phyloP scores from a whole-genome alignment of 2,888 invertebrate genomes.

The Caenorhabditis sp. region DNA sequence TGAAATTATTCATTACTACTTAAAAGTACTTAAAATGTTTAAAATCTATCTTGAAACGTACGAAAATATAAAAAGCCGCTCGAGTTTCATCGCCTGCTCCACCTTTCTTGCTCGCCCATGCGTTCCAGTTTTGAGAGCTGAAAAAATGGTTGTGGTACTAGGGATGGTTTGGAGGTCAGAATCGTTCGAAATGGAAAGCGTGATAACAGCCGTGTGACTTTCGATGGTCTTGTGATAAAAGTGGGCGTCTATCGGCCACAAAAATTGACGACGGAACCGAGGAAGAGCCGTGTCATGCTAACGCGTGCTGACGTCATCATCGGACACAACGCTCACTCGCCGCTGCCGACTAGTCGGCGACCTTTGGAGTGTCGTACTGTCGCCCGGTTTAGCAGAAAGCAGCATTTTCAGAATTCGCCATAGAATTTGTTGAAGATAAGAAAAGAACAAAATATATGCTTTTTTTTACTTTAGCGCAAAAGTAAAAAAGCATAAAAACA shows the following conservation, averaged over 20 bases:
- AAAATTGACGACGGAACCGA: slow-evolving; percentile 27
- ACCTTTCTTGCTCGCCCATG: slow-evolving; percentile 50
- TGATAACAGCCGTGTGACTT: slow-evolving; percentile 26
- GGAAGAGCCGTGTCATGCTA: neutral
- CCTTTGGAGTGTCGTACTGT: too few relatives aligned
- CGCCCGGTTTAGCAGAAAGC: too few relatives aligned
- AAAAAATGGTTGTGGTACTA: slow-evolving; percentile 1
- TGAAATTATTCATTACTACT: slow-evolving; percentile 12
- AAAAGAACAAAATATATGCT: too few relatives aligned
- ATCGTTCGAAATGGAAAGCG: slow-evolving; percentile 4
- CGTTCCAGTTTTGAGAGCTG: slow-evolving; percentile 11
- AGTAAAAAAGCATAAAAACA: too few relatives aligned
- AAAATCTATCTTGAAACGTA: slow-evolving; percentile 2
- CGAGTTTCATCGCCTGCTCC: slow-evolving; percentile 33
- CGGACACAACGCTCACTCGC: too few relatives aligned
- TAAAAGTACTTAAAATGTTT: too few relatives aligned
- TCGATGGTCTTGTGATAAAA: slow-evolving; percentile 30
- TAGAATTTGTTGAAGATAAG: too few relatives aligned
- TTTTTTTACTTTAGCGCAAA: too few relatives aligned
- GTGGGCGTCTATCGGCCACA: neutral
- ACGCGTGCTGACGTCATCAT: slow-evolving; percentile 27
- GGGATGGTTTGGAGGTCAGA: neutral
- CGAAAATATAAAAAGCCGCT: slow-evolving; percentile 17
- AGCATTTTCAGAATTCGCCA: too few relatives aligned
- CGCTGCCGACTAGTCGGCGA: too few relatives aligned